Base-by-base conservation (phyloP, 2,888 invertebrate species). In the Leucoma salicis region DNA sequence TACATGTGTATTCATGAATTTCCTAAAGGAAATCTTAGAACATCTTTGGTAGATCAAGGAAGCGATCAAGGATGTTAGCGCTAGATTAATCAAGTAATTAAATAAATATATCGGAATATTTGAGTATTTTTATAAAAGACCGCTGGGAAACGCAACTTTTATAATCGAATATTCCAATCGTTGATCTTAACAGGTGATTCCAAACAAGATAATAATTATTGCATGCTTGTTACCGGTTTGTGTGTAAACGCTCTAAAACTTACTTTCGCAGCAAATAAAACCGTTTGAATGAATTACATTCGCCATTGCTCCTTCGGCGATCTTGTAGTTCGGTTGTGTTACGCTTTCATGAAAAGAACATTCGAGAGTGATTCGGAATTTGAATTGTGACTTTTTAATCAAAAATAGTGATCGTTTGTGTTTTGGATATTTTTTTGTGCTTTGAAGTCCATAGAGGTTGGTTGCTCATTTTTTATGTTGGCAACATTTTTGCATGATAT, bases 211-310 rank as follows among this genome's bases (percentile, higher is more conserved):
- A n/a, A n/a, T n/a, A n/a, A n/a, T n/a, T n/a, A 15, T 38, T 25
- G 14, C 33, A 29, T 16, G 15, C 42, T 37, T 28, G 32, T 14
- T 14, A 13, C 37, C 13, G 27, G 27, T 29, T 16, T 7, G 25
- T 35, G 29, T 32, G n/a, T 13, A 21, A 15, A 16, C 42, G 42
- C 37, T 21, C 29, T 34, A 34, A 43, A 11, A 14, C 5, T 31
- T 12, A 42, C 42, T 43, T 43, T 43, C 42, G 38, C 38, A 25
- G 29, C 13, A 40, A 32, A 36, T 45, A 43, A 35, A 42, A 34
- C 18, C 21, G 14, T 16, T 14, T 16, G 31, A 13, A 8, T 31
- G 4, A 13, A 16, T 10, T 2, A 4, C 14, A 2, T 12, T 14
- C 7, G 36, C 18, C 36, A 42, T 42, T 36, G 6, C 41, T 14